phyloP scores from a whole-genome alignment of 2,113 vertebrate species.

The Xiphophorus hellerii region DNA sequence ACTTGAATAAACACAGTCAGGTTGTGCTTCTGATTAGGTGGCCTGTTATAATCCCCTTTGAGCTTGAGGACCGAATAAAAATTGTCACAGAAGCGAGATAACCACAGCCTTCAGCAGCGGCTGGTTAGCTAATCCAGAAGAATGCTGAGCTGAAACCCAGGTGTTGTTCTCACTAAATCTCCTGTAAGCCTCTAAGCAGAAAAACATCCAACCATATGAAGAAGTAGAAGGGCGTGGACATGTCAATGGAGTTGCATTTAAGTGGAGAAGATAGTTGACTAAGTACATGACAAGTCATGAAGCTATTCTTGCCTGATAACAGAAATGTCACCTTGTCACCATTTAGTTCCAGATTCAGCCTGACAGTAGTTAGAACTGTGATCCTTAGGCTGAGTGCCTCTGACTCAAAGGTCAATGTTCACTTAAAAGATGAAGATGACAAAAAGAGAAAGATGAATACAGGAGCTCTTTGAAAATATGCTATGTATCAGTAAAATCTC shows the following conservation, averaged over 20 bases:
- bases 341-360: neutral
- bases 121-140: conserved; percentile 36
- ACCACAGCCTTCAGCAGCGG: conserved; percentile 21
- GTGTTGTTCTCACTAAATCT: conserved; percentile 45
- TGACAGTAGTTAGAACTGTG: neutral
- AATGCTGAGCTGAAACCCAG: conserved; percentile 38
- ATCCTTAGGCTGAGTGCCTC: neutral
- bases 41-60: conserved; percentile 29
- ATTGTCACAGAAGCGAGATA: conserved; percentile 23
- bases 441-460: too few species aligned
- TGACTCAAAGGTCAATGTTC: neutral
- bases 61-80: conserved; percentile 13
- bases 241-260: conserved; percentile 3
- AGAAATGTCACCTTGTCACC: neutral
- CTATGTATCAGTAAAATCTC: too few species aligned
- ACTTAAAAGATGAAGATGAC: neutral
- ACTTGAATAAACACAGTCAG: conserved; percentile 15
- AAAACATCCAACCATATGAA: conserved; percentile 17
- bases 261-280: neutral
- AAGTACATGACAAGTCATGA: neutral
- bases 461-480: too few species aligned
- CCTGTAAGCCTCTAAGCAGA: conserved; percentile 36
- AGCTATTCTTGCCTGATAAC: neutral
- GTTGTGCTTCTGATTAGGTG: conserved; percentile 9
- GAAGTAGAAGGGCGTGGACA: conserved; percentile 4